Base-by-base conservation (phyloP, 2,113 vertebrate species). In the Lonchura striata region DNA sequence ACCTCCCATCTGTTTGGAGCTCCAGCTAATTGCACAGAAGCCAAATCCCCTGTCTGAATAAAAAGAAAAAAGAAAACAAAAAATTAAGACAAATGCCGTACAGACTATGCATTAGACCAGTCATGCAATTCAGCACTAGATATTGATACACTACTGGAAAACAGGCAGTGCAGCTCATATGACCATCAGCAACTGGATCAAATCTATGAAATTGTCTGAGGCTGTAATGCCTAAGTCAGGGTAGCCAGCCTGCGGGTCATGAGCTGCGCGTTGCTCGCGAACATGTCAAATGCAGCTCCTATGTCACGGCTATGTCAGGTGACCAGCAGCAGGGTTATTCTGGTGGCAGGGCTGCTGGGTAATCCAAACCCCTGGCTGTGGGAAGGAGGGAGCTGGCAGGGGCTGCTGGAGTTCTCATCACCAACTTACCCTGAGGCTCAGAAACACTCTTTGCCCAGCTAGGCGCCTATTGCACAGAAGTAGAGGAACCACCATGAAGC, bases 1-100 rank as follows among this genome's bases (percentile, higher is more conserved):
- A 99, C 98, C 95, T 99, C 99, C 99, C 99, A 99, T 98, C 99
- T 98, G 95, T 99, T 99, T 96, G 99, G 98, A 33, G 98, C 98
- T 98, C 98, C 99, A 85, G 98, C 98, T 96, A 99, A 98, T 92
- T 99, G 99, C 80, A 98, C 97, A 97, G 99, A 98, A 96, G 99
- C 94, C 98, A 98, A 98, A 98, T 99, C 98, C 93, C 98, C 98
- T 93, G 98, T 98, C 99, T 99, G 96, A 89, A 97, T 85, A 81
- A 96, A 98, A 94, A 96, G 94, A 97, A 87, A 96, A 95, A 89
- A 93, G 44, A 97, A 88, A 96, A 96, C 25, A 85, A 37, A 80
- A 77, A 78, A 91, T 97, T 96, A 90, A 95, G 95, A 94, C 80
- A 70, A 93, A 66, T 82, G 65, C 85, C 6, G 1, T 70, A 80